Conservation (phyloP, 1,140 invertebrate species). For the Drosophila sturtevanti region DNA sequence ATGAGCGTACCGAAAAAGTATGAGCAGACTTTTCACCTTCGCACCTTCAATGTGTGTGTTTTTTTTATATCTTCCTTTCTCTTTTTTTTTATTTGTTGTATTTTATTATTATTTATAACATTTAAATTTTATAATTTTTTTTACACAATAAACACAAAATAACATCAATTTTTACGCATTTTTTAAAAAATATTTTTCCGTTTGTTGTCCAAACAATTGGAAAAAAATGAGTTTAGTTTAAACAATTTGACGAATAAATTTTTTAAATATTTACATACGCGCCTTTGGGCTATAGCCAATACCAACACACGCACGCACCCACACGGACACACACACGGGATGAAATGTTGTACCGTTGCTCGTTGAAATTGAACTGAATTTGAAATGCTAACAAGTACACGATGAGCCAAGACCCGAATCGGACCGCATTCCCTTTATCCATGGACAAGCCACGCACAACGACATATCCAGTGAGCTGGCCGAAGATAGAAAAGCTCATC, state of each 20-base stretch:
- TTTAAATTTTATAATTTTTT: constrained; percentile 18
- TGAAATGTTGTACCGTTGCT: constrained; percentile 57
- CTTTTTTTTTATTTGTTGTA: constrained; percentile 39
- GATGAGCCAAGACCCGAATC: constrained; percentile 20
- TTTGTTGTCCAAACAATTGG: background rate
- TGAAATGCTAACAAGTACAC: constrained; percentile 60
- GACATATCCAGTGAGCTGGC: constrained; percentile 36
- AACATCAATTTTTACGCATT: background rate
- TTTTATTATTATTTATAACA: constrained; percentile 41
- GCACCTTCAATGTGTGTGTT: constrained; percentile 54
- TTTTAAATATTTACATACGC: constrained; percentile 74
- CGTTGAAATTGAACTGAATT: constrained; percentile 63
- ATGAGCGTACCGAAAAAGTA: constrained; percentile 30
- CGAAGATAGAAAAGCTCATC: constrained; percentile 46
- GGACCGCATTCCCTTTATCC: constrained; percentile 24
- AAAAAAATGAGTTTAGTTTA: constrained; percentile 42
- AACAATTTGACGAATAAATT: constrained; percentile 64
- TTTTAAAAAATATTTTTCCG: background rate
- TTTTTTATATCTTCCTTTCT: constrained; percentile 6
- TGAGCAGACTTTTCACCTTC: constrained; percentile 74
- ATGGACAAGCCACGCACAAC: constrained; percentile 46
- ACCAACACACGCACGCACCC: constrained; percentile 50
- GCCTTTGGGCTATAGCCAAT: constrained; percentile 42
- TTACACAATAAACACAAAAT: background rate
- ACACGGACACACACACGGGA: background rate